phyloP scores from a whole-genome alignment of 2,888 invertebrate species.

The Linnaemya vulpina region DNA sequence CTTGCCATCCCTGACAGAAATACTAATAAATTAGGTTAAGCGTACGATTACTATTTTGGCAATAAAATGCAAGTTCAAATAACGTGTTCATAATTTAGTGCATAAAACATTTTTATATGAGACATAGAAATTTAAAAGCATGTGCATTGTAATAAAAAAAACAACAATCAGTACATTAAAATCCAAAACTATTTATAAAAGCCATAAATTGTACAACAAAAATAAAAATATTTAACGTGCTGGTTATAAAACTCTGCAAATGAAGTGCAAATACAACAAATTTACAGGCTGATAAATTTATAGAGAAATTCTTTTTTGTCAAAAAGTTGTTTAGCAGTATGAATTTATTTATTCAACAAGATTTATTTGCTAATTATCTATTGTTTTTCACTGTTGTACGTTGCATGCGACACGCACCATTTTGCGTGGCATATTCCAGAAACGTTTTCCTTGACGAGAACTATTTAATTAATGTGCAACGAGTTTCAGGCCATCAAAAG shows the following conservation, averaged over 20 bases:
- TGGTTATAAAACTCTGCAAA: too few relatives aligned
- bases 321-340: not conserved
- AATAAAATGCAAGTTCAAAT: constrained; percentile 29
- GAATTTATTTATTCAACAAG: not conserved
- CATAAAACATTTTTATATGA: not conserved
- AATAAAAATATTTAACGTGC: constrained; percentile 43
- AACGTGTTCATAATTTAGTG: not conserved
- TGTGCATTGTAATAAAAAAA: not conserved
- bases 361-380: constrained; percentile 10
- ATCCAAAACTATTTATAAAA: constrained; percentile 47
- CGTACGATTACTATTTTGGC: constrained; percentile 33
- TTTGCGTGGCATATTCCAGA: not conserved
- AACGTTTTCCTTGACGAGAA: not conserved
- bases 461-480: not conserved
- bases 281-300: constrained; percentile 28
- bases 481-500: not conserved
- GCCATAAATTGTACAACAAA: constrained; percentile 41
- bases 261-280: constrained; percentile 23
- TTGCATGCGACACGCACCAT: too few relatives aligned
- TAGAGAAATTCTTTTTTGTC: not conserved
- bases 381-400: too few relatives aligned
- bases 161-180: constrained; percentile 7
- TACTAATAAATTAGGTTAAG: not conserved
- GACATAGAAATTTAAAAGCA: not conserved
- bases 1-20: not conserved